Percentiles rank a stretch among this genome's conserved stretches.
Evolutionary conservation across 2,888 invertebrate species (phyloP).

Genomic region (Iphiclides podalirius): DNA sequence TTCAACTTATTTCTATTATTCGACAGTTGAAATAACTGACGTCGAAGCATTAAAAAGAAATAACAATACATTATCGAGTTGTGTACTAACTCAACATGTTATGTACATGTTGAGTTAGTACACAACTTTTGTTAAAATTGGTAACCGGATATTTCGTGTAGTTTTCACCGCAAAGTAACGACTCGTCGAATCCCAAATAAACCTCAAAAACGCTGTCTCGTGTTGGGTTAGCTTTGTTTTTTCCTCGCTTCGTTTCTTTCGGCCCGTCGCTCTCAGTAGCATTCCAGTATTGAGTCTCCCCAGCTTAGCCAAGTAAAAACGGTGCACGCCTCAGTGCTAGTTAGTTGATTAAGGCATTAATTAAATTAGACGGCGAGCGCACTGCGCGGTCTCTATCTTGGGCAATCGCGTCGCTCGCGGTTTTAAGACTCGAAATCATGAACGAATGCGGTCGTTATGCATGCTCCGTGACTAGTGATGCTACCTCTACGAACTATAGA

Average conservation of each 20-base stretch:
- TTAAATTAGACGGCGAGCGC: conserved; percentile 54
- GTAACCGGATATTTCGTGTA: conserved; percentile 4
- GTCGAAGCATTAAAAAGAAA: no score
- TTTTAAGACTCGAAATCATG: conserved; percentile 10
- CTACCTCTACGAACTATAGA: no score
- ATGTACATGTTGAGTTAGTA: no score
- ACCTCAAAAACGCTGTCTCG: conserved; percentile 16
- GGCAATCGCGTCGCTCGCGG: conserved; percentile 48
- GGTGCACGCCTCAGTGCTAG: conserved; percentile 39
- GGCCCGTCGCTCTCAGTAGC: conserved; percentile 1
- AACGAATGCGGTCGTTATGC: conserved; percentile 7
- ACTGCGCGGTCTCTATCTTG: conserved; percentile 60
- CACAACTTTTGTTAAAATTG: neutral
- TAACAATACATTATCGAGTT: no score
- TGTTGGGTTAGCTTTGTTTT: conserved; percentile 18
- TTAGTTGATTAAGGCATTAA: conserved; percentile 70
- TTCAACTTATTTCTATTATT: no score
- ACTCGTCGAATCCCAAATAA: conserved; percentile 3
- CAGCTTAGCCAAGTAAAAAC: conserved; percentile 36
- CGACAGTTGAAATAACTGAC: no score
- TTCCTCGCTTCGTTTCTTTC: conserved; percentile 13
- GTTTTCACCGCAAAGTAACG: conserved; percentile 1
- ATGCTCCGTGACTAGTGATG: conserved; percentile 10
- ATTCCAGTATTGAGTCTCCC: conserved; percentile 8
- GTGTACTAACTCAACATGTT: no score